These are phyloP conservation scores for Coecobrya sp. DNA, from an alignment of 2,888 invertebrate genomes.

Conservation along the genomic window DNA sequence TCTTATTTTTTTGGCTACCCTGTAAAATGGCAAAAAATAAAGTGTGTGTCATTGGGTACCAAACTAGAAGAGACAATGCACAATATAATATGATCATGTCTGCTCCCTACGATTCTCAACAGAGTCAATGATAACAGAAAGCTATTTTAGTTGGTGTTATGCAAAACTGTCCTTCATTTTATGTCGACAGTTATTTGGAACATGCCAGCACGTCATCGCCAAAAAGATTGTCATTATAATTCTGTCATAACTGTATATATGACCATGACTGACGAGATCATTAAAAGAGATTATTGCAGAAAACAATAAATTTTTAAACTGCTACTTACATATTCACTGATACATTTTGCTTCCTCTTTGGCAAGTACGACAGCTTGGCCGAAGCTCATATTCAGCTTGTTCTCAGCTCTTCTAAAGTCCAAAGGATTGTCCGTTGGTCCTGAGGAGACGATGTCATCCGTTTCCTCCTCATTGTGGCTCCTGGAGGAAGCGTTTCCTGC, in stretches of 20 bases:
- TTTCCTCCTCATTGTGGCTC: slow-evolving; percentile 25
- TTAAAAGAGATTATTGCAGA: not conserved
- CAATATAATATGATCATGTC: too few relatives aligned
- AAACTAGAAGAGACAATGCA: not conserved
- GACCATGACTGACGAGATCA: not conserved
- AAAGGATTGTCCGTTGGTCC: slow-evolving; percentile 59
- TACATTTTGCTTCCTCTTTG: slow-evolving; percentile 82
- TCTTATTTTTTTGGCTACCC: slow-evolving; percentile 69
- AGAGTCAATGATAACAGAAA: too few relatives aligned
- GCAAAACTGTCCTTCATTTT: too few relatives aligned
- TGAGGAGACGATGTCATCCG: slow-evolving; percentile 34
- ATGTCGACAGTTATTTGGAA: too few relatives aligned
- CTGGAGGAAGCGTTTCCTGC: not conserved
- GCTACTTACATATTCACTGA: slow-evolving; percentile 80
- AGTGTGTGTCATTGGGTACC: not conserved
- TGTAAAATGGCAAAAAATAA: slow-evolving; percentile 15
- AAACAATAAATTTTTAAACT: not conserved
- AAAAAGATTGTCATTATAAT: not conserved
- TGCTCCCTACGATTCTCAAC: too few relatives aligned
- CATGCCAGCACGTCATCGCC: too few relatives aligned
- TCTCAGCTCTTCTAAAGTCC: slow-evolving; percentile 40
- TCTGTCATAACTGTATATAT: too few relatives aligned
- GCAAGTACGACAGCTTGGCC: slow-evolving; percentile 78
- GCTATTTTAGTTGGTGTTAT: too few relatives aligned
- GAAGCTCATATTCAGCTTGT: slow-evolving; percentile 64